phyloP scores from a whole-genome alignment of 2,113 vertebrate species.

The Noctilio leporinus region DNA sequence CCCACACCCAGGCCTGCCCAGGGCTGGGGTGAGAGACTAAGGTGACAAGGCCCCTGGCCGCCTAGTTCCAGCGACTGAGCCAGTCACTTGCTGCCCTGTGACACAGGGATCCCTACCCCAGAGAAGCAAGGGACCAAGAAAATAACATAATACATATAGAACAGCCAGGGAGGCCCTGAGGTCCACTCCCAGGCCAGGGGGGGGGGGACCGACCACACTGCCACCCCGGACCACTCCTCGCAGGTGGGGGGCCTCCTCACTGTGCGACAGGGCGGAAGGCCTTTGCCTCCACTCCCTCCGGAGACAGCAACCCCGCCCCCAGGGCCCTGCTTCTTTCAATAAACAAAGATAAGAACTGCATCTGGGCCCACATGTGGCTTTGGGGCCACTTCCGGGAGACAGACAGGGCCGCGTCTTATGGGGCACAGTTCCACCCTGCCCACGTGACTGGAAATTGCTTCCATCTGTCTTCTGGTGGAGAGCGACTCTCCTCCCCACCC shows the following conservation, averaged over 20 bases:
- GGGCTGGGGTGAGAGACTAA: background rate
- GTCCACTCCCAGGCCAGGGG: background rate
- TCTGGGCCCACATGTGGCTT: constrained; percentile 38
- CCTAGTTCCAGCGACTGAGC: background rate
- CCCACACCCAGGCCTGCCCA: too few species aligned
- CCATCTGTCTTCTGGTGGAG: constrained; percentile 45
- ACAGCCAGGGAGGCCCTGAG: background rate
- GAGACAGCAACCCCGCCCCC: background rate
- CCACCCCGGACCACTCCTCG: background rate
- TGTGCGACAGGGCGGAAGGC: background rate
- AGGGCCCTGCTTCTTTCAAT: background rate
- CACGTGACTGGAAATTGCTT: constrained; percentile 65
- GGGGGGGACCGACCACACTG: background rate
- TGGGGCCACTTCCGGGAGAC: constrained; percentile 37
- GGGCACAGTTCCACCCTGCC: background rate
- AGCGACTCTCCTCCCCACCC: background rate
- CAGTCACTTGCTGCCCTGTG: background rate
- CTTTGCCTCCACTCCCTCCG: background rate
- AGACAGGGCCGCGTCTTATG: background rate
- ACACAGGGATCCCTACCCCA: accelerated
- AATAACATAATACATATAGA: accelerated
- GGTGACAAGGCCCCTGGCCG: accelerated
- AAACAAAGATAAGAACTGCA: constrained; percentile 28
- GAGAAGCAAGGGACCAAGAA: accelerated
- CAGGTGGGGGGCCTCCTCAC: background rate